Evolutionary conservation across 2,113 vertebrate genomes (phyloP), one percentile per base, ranked within the genome.

Genomic region (Cyphomyrus plagiostoma): DNA sequence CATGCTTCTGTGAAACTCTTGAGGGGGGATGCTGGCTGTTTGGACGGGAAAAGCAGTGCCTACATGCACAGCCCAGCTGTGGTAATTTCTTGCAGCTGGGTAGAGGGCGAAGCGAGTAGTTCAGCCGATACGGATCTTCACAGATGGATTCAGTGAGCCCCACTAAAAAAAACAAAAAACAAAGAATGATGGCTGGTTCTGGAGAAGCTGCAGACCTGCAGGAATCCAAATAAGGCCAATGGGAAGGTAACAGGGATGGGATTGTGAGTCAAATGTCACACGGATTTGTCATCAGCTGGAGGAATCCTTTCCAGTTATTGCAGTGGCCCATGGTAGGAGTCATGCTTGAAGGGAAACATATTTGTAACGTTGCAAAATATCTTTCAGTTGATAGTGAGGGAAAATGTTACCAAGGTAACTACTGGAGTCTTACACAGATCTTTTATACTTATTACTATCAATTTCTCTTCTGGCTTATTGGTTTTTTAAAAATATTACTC

Each of bases 121-220:
- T n/a, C 26, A 17, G 56, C 66, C 91, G 92, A 93, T 93, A 92
- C 26, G 90, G 62, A 93, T 93, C 93, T 91, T 91, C 84, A 87
- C 85, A 92, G 89, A 93, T 91, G 86, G 90, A 89, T 89, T 88
- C 89, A 49, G 39, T 50, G 70, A 49, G 58, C 80, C 84, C 89
- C 86, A 89, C 66, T 92, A 91, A 91, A 91, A 90, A 7, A 82
- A 66, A 66, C 10, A 10, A 2, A 2, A 35, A 89, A 91, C 91
- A 56, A 87, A 70, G 80, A 91, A 89, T 58, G 89, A 91, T 26
- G 85, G 86, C 58, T 35, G 35, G 49, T 42, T 82, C 48, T 46
- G 50, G 26, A 83, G 48, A 87, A 56, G 10, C n/a, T 70, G 62
- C 62, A 13, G 62, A 90, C 35, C 77, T n/a, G 53, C 35, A 30